These are phyloP conservation scores for Gobio occitaniae DNA, from an alignment of 2,797 vertebrate species.

Conservation along the genomic window DNA sequence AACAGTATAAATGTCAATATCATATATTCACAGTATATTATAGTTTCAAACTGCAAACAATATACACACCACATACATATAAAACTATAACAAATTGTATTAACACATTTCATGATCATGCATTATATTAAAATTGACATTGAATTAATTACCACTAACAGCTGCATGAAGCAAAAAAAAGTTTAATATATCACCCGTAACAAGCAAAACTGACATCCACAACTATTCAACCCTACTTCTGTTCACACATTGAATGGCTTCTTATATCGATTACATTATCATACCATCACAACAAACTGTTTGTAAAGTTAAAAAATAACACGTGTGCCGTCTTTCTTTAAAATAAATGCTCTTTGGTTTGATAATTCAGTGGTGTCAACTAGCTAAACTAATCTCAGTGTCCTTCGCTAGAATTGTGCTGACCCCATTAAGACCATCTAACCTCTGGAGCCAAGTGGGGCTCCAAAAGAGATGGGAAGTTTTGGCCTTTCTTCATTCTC, in stretches of 20 bases:
- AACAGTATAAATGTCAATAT: not conserved
- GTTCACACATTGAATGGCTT: not conserved
- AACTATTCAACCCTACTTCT: not conserved
- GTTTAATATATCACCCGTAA: too few relatives aligned
- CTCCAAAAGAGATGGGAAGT: conserved; percentile 41
- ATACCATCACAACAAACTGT: not conserved
- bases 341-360: conserved; percentile 1
- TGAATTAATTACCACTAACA: not conserved
- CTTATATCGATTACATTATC: not conserved
- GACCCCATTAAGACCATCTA: conserved; percentile 41
- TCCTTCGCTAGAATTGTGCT: conserved; percentile 16
- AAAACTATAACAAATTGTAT: not conserved
- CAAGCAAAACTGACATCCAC: not conserved
- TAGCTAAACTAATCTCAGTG: not conserved
- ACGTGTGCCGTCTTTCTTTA: not conserved
- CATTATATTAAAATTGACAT: not conserved
- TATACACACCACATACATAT: not conserved
- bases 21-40: not conserved
- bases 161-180: not conserved
- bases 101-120: not conserved
- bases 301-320: not conserved
- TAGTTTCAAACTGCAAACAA: not conserved
- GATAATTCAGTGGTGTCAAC: not conserved
- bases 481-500: conserved; percentile 34
- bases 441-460: conserved; percentile 32